Base-by-base conservation (phyloP, 2,888 invertebrate species). In the Eupeodes luniger region DNA sequence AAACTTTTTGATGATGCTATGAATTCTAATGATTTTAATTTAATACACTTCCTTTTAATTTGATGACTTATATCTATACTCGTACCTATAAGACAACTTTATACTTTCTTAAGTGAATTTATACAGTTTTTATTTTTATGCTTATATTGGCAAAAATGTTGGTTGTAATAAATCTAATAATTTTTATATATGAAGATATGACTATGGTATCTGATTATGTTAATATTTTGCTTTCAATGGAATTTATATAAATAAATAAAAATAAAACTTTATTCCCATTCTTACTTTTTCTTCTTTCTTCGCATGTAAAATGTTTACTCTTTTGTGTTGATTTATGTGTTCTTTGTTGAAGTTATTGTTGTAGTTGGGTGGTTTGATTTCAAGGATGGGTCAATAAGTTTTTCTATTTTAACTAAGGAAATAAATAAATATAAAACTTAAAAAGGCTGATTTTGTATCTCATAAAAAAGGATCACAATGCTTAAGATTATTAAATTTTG, bases 131-230 rank as follows among this genome's bases (percentile, higher is more conserved):
- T 19, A 14, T 66, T 47, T 57, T n/a, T 70, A 59, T 34, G 27
- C 27, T 2, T 57, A 47, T 19, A 27, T 53, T 40, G 2, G 57
- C 70, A 11, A 47, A 19, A 53, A 12, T 11, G 5, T 12, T 47
- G n/a, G 34, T 27, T 36, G 10, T 44, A 70, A 57, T 70, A 57
- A 72, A 55, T 55, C 55, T 47, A 72, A 72, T 72, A 47, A 72
- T 55, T 70, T 53, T 16, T 40, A 40, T 40, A 40, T 40, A 5
- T 40, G 36, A 36, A 3, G 12, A 19, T 55, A 59, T 59, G 47
- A 44, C 40, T 59, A 57, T 44, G 70, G 70, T 44, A 57, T 70
- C 57, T 27, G 47, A 72, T 72, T 72, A 72, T 72, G 72, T 57
- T 59, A 59, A 72, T 72, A 59, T 72, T 44, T 59, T 27, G 72